These are phyloP conservation scores for Gorilla gorilla DNA, from an alignment of 2,113 vertebrate species.

Conservation along the genomic window DNA sequence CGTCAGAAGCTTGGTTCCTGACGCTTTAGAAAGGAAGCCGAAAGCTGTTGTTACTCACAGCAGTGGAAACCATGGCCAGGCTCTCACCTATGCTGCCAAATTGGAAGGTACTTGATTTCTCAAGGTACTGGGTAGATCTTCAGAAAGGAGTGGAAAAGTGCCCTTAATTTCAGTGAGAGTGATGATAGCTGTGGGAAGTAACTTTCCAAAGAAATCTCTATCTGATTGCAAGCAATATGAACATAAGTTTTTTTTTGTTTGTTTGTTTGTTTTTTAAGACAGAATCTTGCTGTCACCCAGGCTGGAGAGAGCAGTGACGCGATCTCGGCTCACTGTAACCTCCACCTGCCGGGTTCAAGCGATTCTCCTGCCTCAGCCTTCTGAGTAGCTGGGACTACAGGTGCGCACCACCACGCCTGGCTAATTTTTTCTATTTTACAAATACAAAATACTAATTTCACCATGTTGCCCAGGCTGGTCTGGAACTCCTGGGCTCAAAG, in stretches of 20 bases:
- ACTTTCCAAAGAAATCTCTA: not conserved
- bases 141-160: not conserved
- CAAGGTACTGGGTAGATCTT: not conserved
- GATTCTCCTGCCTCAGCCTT: too few relatives aligned
- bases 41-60: constrained; percentile 84
- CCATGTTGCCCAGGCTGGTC: too few relatives aligned
- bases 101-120: constrained; percentile 76
- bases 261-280: too few relatives aligned
- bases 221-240: not conserved
- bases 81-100: constrained; percentile 82
- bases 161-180: not conserved
- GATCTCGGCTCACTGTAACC: too few relatives aligned
- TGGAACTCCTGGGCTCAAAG: too few relatives aligned
- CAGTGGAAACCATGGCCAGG: constrained; percentile 86
- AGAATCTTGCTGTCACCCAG: too few relatives aligned
- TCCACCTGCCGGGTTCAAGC: too few relatives aligned
- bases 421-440: too few relatives aligned
- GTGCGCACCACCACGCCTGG: too few relatives aligned
- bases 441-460: too few relatives aligned
- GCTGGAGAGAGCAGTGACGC: too few relatives aligned
- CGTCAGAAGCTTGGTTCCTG: constrained; percentile 63
- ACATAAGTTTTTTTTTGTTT: not conserved
- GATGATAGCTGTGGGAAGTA: not conserved
- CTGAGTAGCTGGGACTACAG: too few relatives aligned
- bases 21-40: constrained; percentile 51